Percentiles rank a stretch among this genome's conserved stretches.
Conservation (phyloP, 1,140 invertebrate species). For the Drosophila repletoides region DNA sequence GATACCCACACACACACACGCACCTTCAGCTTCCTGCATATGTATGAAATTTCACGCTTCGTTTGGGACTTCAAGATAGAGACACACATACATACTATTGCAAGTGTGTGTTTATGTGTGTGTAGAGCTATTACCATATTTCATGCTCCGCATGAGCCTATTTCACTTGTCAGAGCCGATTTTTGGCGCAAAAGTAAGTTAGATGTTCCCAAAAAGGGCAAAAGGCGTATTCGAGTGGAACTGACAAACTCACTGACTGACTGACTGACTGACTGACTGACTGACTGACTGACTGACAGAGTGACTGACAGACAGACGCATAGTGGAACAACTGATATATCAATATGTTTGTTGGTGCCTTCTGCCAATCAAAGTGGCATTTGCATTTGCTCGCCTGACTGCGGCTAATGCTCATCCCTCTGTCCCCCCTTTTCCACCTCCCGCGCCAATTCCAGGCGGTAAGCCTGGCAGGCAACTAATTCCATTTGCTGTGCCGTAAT, state of each 20-base stretch:
- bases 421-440: too few species aligned
- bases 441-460: too few species aligned
- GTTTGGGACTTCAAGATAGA: slow-evolving; percentile 28
- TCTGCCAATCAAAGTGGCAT: slow-evolving; percentile 40
- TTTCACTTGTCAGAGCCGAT: slow-evolving; percentile 60
- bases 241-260: slow-evolving; percentile 22
- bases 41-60: slow-evolving; percentile 53
- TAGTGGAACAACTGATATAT: slow-evolving; percentile 14
- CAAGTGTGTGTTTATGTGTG: not conserved
- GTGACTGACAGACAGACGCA: slow-evolving; percentile 1
- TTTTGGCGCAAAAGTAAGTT: slow-evolving; percentile 48
- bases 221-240: slow-evolving; percentile 25
- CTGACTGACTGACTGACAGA: slow-evolving; percentile 3
- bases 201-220: slow-evolving; percentile 42
- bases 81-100: slow-evolving; percentile 7
- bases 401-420: slow-evolving; percentile 7
- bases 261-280: slow-evolving; percentile 30
- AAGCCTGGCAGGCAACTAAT: slow-evolving; percentile 63
- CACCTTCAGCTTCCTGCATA: slow-evolving; percentile 36
- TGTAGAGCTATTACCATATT: slow-evolving; percentile 65
- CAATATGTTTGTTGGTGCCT: slow-evolving; percentile 19
- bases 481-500: slow-evolving; percentile 60
- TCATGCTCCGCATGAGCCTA: slow-evolving; percentile 70
- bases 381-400: slow-evolving; percentile 33
- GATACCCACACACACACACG: slow-evolving; percentile 13